Evolutionary conservation across 2,113 vertebrate species (phyloP).

Genomic region (Rhinogobius similis): DNA sequence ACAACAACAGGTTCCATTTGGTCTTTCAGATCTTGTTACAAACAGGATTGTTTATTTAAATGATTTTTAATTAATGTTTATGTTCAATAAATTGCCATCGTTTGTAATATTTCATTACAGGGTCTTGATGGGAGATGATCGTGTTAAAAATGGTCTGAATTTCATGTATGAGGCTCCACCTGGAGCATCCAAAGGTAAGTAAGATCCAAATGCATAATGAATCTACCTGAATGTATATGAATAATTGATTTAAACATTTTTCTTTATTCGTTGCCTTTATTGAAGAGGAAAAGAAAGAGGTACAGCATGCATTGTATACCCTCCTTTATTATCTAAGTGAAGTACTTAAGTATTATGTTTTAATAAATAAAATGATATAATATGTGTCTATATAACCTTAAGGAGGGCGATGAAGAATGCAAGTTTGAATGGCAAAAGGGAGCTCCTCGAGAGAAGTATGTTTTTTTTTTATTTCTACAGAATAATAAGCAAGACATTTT

Average conservation of each 20-base stretch:
- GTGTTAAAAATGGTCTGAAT: conserved; percentile 97
- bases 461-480: conserved; percentile 4
- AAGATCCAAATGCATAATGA: not conserved
- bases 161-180: conserved; percentile 99
- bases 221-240: not conserved
- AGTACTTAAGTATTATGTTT: too few relatives aligned
- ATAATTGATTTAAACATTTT: not conserved
- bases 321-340: not conserved
- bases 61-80: not conserved
- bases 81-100: not conserved
- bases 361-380: not conserved
- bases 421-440: conserved; percentile 99
- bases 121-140: conserved; percentile 96
- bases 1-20: conserved; percentile 90
- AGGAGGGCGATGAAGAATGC: conserved; percentile 93
- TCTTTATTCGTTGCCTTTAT: conserved; percentile 22
- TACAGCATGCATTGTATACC: conserved; percentile 62
- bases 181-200: conserved; percentile 94
- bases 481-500: not conserved
- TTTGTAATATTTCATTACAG: conserved; percentile 66
- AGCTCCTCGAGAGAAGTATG: conserved; percentile 97
- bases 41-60: not conserved
- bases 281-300: conserved; percentile 94
- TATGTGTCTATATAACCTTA: conserved; percentile 41
- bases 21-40: not conserved